Conservation (phyloP, 2,888 invertebrate species). For the Lepidocyrtoides sp. region DNA sequence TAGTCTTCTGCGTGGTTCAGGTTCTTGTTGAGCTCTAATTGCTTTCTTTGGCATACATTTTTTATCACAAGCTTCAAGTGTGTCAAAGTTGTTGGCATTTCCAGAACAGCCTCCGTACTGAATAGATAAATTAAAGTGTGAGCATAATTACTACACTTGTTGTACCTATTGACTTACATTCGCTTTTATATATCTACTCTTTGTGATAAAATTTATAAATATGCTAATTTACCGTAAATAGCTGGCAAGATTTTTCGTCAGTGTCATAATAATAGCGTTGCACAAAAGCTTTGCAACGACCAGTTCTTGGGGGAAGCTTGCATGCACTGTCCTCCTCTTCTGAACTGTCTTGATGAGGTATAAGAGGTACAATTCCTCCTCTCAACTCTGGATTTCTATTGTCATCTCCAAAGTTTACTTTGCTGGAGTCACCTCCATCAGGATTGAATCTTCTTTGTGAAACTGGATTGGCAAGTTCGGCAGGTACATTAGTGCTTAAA, state of each 20-base stretch:
- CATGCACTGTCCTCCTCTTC: constrained; percentile 66
- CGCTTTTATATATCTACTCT: too few species aligned
- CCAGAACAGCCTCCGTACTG: constrained; percentile 85
- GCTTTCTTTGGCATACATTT: constrained; percentile 57
- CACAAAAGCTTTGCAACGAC: constrained; percentile 77
- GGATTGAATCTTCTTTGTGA: not conserved
- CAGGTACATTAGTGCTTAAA: constrained; percentile 69
- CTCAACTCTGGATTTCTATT: too few species aligned
- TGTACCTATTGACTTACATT: too few species aligned
- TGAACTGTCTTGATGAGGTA: constrained; percentile 12
- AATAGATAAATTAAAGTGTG: not conserved
- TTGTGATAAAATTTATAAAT: not conserved
- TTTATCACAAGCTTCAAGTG: constrained; percentile 82
- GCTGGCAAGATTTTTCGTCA: constrained; percentile 71
- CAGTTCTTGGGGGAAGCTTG: constrained; percentile 76
- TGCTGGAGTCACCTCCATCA: constrained; percentile 72
- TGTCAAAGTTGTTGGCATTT: constrained; percentile 86
- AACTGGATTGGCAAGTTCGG: not conserved
- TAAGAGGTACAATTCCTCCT: not conserved
- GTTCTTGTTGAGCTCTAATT: constrained; percentile 1
- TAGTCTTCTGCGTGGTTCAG: constrained; percentile 13
- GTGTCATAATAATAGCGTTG: constrained; percentile 80
- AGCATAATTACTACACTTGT: not conserved
- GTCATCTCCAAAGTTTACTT: constrained; percentile 76
- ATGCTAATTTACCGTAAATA: constrained; percentile 67